These are phyloP conservation scores for Abscondita cerata DNA, from an alignment of 2,888 invertebrate species.

Conservation along the genomic window DNA sequence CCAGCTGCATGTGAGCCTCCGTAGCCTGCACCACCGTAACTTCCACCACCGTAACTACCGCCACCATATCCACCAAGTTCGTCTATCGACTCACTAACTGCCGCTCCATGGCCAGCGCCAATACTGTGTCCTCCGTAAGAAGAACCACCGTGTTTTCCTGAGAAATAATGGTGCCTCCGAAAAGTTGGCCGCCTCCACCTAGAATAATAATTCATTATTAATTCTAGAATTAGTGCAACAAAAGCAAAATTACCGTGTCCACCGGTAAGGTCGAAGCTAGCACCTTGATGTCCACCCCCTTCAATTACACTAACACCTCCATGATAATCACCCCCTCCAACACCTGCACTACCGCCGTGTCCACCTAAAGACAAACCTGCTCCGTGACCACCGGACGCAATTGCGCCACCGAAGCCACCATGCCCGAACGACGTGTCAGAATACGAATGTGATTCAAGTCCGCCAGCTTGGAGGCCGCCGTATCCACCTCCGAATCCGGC, in stretches of 20 bases:
- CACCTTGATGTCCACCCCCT: slow-evolving; percentile 37
- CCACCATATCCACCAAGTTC: slow-evolving; percentile 28
- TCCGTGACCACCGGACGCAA: background rate
- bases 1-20: background rate
- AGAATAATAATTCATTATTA: too few relatives aligned
- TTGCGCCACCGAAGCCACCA: background rate
- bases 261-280: slow-evolving; percentile 42
- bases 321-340: slow-evolving; percentile 41
- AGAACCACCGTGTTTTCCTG: slow-evolving; percentile 38
- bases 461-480: slow-evolving; percentile 17
- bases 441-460: background rate
- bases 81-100: slow-evolving; percentile 14
- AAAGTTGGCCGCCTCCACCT: slow-evolving; percentile 30
- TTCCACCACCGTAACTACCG: slow-evolving; percentile 16
- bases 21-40: background rate
- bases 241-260: slow-evolving; percentile 31
- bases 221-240: too few relatives aligned
- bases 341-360: background rate
- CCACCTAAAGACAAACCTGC: slow-evolving; percentile 12
- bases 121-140: slow-evolving; percentile 29
- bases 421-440: background rate
- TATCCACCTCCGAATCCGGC: slow-evolving; percentile 34
- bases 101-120: slow-evolving; percentile 20
- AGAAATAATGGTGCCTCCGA: slow-evolving; percentile 44
- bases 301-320: slow-evolving; percentile 44